Percentiles rank a stretch among this genome's conserved stretches.
These are phyloP conservation scores for Mizuhopecten yessoensis DNA, from an alignment of 1,140 invertebrate genomes.

Conservation along the genomic window DNA sequence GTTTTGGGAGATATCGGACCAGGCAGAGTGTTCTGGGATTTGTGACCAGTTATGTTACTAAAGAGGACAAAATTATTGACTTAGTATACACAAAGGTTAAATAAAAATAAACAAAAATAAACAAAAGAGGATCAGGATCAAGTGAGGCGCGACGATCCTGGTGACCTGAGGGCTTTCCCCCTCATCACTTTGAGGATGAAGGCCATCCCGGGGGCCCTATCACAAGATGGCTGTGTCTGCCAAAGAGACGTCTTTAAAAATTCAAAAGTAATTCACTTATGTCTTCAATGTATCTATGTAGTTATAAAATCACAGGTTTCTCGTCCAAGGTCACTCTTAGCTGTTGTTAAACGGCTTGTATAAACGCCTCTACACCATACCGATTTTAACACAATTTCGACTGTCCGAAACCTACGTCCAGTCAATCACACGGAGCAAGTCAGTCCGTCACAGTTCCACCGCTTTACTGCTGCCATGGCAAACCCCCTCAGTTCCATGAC, in stretches of 20 bases:
- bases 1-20: neutral
- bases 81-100: conserved; percentile 33
- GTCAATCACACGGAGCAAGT: neutral
- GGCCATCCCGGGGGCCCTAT: neutral
- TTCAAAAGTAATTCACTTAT: conserved; percentile 29
- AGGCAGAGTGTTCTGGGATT: neutral
- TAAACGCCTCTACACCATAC: neutral
- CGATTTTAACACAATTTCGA: neutral
- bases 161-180: neutral
- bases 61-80: neutral
- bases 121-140: neutral
- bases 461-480: neutral
- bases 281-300: conserved; percentile 11
- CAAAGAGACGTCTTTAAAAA: neutral
- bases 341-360: neutral
- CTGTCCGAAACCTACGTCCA: conserved; percentile 14
- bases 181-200: neutral
- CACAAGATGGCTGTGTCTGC: neutral
- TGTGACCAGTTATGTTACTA: neutral
- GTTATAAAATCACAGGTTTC: conserved; percentile 20
- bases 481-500: neutral
- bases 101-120: neutral
- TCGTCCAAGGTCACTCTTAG: neutral
- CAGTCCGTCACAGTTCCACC: neutral
- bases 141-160: neutral